Base-by-base conservation (phyloP, 2,888 invertebrate species). In the Athalia rosae region DNA sequence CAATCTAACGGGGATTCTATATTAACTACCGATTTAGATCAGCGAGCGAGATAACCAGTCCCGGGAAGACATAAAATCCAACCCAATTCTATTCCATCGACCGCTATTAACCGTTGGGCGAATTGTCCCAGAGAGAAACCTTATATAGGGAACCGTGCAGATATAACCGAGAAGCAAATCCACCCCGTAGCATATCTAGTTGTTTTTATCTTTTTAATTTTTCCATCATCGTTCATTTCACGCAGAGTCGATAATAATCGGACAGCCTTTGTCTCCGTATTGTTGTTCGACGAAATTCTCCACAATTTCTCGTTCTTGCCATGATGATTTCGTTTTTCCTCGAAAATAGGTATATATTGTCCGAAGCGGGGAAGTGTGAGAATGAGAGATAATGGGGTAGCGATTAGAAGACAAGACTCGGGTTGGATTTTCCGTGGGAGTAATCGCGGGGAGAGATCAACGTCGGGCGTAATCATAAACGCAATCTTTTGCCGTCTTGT, bases 1-100 rank as follows among this genome's bases (percentile, higher is more conserved):
- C 69, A 71, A 71, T 71, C 69, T 71, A 71, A 71, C 69, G 58
- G 69, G 69, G 69, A 71, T 71, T 71, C 69, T 45, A 58, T 71
- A 71, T 71, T 71, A 71, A 71, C 69, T 71, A 71, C 69, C 69
- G 69, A 71, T 71, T 71, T 71, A 71, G 69, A 71, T 56, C 56
- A 71, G 43, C 28, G 43, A 41, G 69, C 45, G 69, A 58, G 69
- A 71, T 71, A 71, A 71, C 56, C 69, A 58, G 69, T 71, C 58
- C 56, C 45, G 71, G 69, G 58, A 71, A 71, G 50, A 71, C 69
- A 71, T 71, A 71, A 71, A 71, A 71, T 71, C 69, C 69, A 71
- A 71, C 69, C 69, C 69, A 71, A 71, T 71, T 71, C 69, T 71
- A 71, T 71, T 71, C 69, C 69, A 71, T 71, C 69, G 69, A 71